These are phyloP conservation scores for Meloidogyne floridensis DNA, from an alignment of 1,140 invertebrate species.

Conservation along the genomic window DNA sequence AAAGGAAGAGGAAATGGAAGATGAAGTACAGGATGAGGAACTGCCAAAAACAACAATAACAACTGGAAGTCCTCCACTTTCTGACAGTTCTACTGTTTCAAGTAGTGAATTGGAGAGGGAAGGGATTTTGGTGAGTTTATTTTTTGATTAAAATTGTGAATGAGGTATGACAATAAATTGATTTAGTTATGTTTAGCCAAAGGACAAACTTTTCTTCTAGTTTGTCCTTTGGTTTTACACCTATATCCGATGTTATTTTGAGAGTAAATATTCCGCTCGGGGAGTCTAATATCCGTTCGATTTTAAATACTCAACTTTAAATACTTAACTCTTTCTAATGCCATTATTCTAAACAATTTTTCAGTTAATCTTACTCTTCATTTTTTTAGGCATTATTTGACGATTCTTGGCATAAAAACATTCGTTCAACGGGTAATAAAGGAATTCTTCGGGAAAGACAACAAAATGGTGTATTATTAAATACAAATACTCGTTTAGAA, in stretches of 20 bases:
- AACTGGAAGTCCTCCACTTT: background rate
- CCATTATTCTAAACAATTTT: background rate
- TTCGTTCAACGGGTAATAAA: conserved; percentile 29
- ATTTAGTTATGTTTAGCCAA: too few relatives aligned
- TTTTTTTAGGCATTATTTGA: conserved; percentile 40
- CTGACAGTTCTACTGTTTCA: background rate
- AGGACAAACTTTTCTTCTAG: too few relatives aligned
- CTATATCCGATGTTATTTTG: too few relatives aligned
- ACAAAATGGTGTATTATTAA: conserved; percentile 7
- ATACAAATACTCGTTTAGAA: conserved; percentile 15
- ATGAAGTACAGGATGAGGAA: background rate
- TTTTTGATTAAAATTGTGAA: too few relatives aligned
- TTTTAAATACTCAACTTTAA: too few relatives aligned
- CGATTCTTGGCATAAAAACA: background rate
- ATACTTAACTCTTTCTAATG: too few relatives aligned
- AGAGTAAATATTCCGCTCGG: too few relatives aligned
- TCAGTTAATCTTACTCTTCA: too few relatives aligned
- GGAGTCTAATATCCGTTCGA: too few relatives aligned
- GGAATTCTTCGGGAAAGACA: conserved; percentile 33
- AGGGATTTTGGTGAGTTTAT: background rate
- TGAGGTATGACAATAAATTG: too few relatives aligned
- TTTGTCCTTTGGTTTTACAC: too few relatives aligned
- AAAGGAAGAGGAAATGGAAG: background rate
- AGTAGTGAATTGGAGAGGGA: conserved; percentile 16
- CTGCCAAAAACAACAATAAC: background rate